Evolutionary conservation across 2,113 vertebrate species (phyloP), one percentile per base, ranked within the genome.

Genomic region (Prunella fulvescens): DNA sequence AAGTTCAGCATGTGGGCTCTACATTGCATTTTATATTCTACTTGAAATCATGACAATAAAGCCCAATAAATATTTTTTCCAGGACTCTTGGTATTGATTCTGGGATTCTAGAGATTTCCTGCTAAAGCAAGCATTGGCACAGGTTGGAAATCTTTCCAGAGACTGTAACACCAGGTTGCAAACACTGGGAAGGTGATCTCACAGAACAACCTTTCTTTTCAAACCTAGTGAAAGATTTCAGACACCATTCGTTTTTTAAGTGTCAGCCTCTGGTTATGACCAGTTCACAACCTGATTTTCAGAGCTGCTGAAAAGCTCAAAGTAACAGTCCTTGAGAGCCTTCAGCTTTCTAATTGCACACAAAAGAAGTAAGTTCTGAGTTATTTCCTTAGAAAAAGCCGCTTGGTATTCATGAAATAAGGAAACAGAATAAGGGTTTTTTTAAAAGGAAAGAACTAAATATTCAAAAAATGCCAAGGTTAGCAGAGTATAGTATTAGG

Each of bases 391-490:
- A 91, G 54, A 84, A 95, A 87, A 93, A 65, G 57, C 44, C 11
- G 16, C 35, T 93, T 33, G 4, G 62, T 73, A 44, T 91, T 95
- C 28, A 10, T 92, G 40, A 85, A 95, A 79, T 90, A 87, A 66
- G 70, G 88, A 92, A 95, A 76, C 48, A 91, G 16, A 92, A 58
- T 14, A 62, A 45, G n/a, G n/a, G 15, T 14, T 56, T 64, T 90
- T 79, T 84, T 87, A 22, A 88, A 93, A 93, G 67, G 76, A 95
- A 95, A 93, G 86, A 86, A 67, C 45, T 76, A 95, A 96, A 89
- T 95, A 93, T 92, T 89, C 39, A 56, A 95, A 95, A 95, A 95
- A 95, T 96, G 91, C 64, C 81, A 95, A 95, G 94, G 94, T 96
- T 97, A 96, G 88, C 45, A 80, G 50, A 73, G 71, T 82, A 73